Base-by-base conservation (phyloP, 2,113 vertebrate genomes). In the Plestiodon gilberti region DNA sequence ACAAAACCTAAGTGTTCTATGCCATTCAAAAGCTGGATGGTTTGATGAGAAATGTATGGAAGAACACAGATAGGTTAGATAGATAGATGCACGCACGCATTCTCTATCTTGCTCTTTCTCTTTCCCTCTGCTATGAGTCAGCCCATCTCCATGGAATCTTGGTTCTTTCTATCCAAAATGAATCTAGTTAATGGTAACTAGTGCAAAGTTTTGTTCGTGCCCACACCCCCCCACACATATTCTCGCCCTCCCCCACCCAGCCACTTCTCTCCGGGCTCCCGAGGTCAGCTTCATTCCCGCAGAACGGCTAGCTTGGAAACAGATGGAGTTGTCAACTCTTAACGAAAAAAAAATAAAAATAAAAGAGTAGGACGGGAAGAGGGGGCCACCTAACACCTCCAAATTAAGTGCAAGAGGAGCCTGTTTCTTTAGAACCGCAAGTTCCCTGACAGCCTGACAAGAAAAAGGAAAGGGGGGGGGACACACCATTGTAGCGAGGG, bases 341-440 rank as follows among this genome's bases (percentile, higher is more conserved):
- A 81, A 64, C 55, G 69, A 52, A 73, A 70, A 73, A 70, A 87
- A 87, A 59, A 79, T 65, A 87, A 75, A 74, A 87, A 87, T 87
- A 81, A 81, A 81, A 75, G 78, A 22, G 38, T 65, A 55, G 85
- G 71, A 70, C 28, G 59, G 71, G 43, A 65, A 81, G 85, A 65
- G 33, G 78, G 78, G 69, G 70, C 43, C 85, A 81, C 43, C n/a
- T 55, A 17, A 52, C 78, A 81, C 40, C 65, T 87, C 61, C 70
- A 75, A 64, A 74, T 81, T 75, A 64, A 75, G 78, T 30, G 59
- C 78, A 38, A 6, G 48, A 65, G 59, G 40, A 55, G 70, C 35
- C 78, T 65, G 43, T 81, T 81, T 55, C 61, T 10, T 74, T 81
- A 52, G 74, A 81, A 81, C 55, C 15, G 23, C 57, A 80, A 62